Evolutionary conservation across 2,113 vertebrate species (phyloP).

Genomic region (Polypterus bichir): DNA sequence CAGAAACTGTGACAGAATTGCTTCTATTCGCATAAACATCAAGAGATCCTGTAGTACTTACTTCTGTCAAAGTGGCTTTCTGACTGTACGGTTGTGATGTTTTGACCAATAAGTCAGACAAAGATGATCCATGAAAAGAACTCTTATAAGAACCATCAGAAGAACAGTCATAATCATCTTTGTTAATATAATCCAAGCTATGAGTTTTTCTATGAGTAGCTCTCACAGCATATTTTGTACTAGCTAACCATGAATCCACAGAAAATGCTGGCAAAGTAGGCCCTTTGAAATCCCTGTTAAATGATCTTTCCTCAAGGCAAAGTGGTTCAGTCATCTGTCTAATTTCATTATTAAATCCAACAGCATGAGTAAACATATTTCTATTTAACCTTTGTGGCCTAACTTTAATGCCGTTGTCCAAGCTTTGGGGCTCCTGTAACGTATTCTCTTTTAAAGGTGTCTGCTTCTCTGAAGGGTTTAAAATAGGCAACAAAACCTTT

Average conservation of each 20-base stretch:
- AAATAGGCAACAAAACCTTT: constrained; percentile 30
- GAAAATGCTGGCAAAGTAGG: constrained; percentile 32
- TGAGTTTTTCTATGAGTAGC: constrained; percentile 47
- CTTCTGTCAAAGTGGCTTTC: constrained; percentile 21
- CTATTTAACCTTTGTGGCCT: constrained; percentile 2
- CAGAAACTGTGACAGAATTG: constrained; percentile 25
- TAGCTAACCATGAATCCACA: constrained; percentile 28
- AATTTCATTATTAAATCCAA: constrained; percentile 23
- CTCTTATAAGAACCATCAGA: constrained; percentile 20
- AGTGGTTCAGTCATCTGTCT: constrained; percentile 46
- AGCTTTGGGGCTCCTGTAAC: constrained; percentile 6
- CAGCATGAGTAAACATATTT: constrained; percentile 29
- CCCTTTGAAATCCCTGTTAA: constrained; percentile 24
- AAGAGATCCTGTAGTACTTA: constrained; percentile 13
- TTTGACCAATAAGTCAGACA: constrained; percentile 9
- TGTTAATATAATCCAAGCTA: constrained; percentile 47
- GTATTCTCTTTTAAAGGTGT: constrained; percentile 21
- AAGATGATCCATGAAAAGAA: constrained; percentile 15
- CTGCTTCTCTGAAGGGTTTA: constrained; percentile 36
- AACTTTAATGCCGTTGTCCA: constrained; percentile 14
- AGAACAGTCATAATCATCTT: constrained; percentile 30
- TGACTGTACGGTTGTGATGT: constrained; percentile 26
- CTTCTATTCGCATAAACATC: constrained; percentile 20
- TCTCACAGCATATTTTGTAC: constrained; percentile 33
- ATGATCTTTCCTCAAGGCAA: constrained; percentile 42